A percentile compares a stretch with the other conserved stretches of the same genome.
phyloP scores from a whole-genome alignment of 2,888 invertebrate genomes.

The Callyntrura guangdongensis region DNA sequence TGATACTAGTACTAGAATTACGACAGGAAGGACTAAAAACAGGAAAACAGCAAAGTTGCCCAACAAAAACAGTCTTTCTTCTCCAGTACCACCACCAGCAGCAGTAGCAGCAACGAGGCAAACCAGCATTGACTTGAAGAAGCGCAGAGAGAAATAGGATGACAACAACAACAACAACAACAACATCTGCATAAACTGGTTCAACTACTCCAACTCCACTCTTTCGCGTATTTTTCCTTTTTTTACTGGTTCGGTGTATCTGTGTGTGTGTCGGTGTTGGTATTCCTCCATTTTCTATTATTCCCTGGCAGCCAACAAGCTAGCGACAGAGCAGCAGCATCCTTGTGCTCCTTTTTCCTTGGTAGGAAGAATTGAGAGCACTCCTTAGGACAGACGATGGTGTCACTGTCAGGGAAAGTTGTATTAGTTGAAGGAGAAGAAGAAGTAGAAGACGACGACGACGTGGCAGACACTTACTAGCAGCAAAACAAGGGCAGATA shows the following conservation, averaged over 20 bases:
- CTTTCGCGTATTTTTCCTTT: not conserved
- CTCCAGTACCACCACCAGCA: not conserved
- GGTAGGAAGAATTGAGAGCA: slow-evolving; percentile 52
- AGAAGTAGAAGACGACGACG: slow-evolving; percentile 37
- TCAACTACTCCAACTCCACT: not conserved
- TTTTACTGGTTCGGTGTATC: too few species aligned
- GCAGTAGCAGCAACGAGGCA: not conserved
- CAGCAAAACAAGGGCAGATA: slow-evolving; percentile 53
- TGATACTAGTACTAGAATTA: slow-evolving; percentile 11
- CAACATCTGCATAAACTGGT: slow-evolving; percentile 56
- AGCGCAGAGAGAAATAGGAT: not conserved
- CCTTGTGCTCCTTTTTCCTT: slow-evolving; percentile 39
- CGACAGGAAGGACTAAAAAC: slow-evolving; percentile 48
- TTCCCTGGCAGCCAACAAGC: too few species aligned
- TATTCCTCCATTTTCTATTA: too few species aligned
- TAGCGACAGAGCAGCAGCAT: not conserved
- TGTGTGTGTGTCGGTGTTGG: not conserved
- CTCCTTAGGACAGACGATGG: slow-evolving; percentile 63
- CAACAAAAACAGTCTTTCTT: slow-evolving; percentile 53
- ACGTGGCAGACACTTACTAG: slow-evolving; percentile 53
- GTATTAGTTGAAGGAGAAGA: slow-evolving; percentile 43
- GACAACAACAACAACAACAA: slow-evolving; percentile 40
- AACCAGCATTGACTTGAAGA: slow-evolving; percentile 19
- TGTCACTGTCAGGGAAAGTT: slow-evolving; percentile 67
- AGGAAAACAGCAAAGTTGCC: slow-evolving; percentile 57